These are phyloP conservation scores for Zalophus californianus DNA, from an alignment of 2,797 vertebrate species.

Conservation along the genomic window DNA sequence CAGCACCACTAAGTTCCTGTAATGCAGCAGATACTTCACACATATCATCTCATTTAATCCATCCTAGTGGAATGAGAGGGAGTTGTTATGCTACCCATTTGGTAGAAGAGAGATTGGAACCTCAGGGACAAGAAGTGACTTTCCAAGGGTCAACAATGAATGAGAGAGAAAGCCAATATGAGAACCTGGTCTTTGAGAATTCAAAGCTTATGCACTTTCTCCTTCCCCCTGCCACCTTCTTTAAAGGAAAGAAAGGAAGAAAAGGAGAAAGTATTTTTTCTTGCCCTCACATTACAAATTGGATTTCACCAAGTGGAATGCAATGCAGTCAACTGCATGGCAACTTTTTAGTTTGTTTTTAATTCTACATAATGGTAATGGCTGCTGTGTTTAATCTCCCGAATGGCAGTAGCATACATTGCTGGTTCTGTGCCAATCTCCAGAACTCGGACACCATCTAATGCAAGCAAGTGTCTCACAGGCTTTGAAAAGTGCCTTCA, in stretches of 20 bases:
- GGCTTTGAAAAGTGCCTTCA: not conserved
- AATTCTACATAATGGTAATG: conserved; percentile 54
- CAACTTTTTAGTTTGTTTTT: conserved; percentile 41
- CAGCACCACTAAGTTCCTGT: not conserved
- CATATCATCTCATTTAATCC: not conserved
- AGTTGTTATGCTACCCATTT: not conserved
- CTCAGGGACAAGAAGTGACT: not conserved
- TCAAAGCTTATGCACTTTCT: not conserved
- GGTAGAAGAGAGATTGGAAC: not conserved
- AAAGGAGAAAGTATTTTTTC: not conserved
- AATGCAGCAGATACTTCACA: not conserved
- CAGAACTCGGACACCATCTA: not conserved
- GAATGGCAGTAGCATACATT: not conserved
- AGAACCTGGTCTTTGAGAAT: not conserved
- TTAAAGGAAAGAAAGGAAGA: not conserved
- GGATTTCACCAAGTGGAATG: conserved; percentile 18
- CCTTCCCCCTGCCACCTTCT: not conserved
- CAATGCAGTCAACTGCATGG: not conserved
- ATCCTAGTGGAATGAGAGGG: not conserved
- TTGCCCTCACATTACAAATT: not conserved
- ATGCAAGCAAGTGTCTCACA: not conserved
- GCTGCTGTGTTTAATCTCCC: conserved; percentile 7
- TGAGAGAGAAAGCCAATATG: not conserved
- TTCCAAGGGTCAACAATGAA: not conserved
- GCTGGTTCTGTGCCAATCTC: not conserved